Evolutionary conservation across 2,888 invertebrate genomes (phyloP), one percentile per base, ranked within the genome.

Genomic region (Erannis defoliaria): DNA sequence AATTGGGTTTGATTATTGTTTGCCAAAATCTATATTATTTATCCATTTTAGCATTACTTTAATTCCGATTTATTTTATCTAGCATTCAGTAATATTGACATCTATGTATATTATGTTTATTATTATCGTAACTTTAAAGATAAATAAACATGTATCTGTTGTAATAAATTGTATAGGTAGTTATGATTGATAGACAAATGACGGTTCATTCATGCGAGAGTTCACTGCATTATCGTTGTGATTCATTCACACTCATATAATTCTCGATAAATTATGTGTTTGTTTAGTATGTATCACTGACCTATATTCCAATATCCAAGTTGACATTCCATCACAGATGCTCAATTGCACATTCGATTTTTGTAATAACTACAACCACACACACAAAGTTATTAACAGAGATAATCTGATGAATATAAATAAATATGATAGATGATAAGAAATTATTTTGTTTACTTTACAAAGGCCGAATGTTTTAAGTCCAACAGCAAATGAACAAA

Each of bases 151-250:
- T 14, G n/a, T 46, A 12, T 18, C 16, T 16, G 23, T 14, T 18
- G 29, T n/a, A 5, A 33, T 19, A 46, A 31, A 31, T 19, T 14
- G 46, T 19, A 46, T 31, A 43, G 14, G 21, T 21, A 29, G n/a
- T 40, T 57, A 45, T 23, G 51, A 59, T 56, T 64, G 58, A 56
- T 59, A 61, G 70, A 66, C 68, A 68, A 68, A 62, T 67, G 42
- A 55, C 50, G 57, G 54, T 29, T 55, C 65, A 60, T 64, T 64
- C 51, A 38, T 45, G 38, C 26, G 53, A 56, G 50, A 45, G 62
- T 45, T 62, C 59, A 51, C 43, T 56, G 53, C 53, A 61, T 62
- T 65, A 67, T 67, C 67, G 35, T 29, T 16, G 8, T 65, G 61
- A 64, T 31, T 69, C 62, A 64, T 31, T 69, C 62, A 69, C 37